Percentiles rank a stretch among this genome's conserved stretches.
Evolutionary conservation across 2,888 invertebrate species (phyloP).

Genomic region (Scaptomyza parva): DNA sequence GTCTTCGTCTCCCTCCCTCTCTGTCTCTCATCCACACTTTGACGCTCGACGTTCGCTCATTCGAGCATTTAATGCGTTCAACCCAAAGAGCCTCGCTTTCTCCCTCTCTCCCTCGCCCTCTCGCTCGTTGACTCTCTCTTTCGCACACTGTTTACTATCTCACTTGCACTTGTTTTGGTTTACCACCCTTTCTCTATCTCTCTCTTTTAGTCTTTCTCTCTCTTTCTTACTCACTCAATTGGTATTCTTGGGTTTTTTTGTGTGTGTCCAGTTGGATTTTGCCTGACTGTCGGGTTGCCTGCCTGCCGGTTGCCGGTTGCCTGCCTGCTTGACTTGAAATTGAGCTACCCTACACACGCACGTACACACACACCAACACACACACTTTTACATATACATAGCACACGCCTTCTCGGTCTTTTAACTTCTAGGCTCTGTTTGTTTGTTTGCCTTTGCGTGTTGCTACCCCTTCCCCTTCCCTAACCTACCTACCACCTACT

Average conservation of each 20-base stretch:
- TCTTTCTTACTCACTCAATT: conserved; percentile 2
- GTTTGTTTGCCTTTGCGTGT: conserved; percentile 63
- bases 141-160: conserved; percentile 12
- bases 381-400: conserved; percentile 23
- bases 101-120: background rate
- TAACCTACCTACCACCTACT: background rate
- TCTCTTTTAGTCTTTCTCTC: background rate
- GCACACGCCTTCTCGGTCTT: conserved; percentile 52
- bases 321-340: conserved; percentile 65
- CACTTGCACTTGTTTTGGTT: conserved; percentile 4
- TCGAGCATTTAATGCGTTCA: conserved; percentile 63
- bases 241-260: conserved; percentile 8
- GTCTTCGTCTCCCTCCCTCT: conserved; percentile 4
- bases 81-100: conserved; percentile 34
- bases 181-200: conserved; percentile 3
- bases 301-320: conserved; percentile 60
- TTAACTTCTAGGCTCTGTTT: conserved; percentile 47
- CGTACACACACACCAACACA: conserved; percentile 15
- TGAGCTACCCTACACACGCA: conserved; percentile 61
- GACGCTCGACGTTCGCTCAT: conserved; percentile 37
- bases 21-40: conserved; percentile 11
- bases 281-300: conserved; percentile 58
- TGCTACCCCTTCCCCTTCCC: background rate
- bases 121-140: background rate
- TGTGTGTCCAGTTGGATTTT: conserved; percentile 37